A percentile compares a stretch with the other conserved stretches of the same genome.
These are phyloP conservation scores for Odobenus rosmarus DNA, from an alignment of 2,113 vertebrate species.

Conservation along the genomic window DNA sequence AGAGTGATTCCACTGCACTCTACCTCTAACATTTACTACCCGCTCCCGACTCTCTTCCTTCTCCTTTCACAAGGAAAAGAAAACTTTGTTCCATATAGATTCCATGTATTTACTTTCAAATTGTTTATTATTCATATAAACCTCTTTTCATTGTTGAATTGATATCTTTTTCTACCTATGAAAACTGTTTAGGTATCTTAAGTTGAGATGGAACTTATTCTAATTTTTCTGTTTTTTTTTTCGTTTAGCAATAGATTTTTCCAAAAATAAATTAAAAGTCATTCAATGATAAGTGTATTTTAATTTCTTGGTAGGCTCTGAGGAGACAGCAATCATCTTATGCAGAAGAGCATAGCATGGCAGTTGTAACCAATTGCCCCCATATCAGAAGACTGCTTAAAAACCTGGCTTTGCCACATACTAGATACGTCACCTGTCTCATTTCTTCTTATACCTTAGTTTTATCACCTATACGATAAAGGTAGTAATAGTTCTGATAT, in stretches of 20 bases:
- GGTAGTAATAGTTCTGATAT: background rate
- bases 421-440: background rate
- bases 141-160: slow-evolving; percentile 27
- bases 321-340: background rate
- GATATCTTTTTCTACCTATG: slow-evolving; percentile 26
- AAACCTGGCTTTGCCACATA: background rate
- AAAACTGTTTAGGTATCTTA: background rate
- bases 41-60: background rate
- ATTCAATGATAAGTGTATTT: background rate
- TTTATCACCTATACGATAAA: background rate
- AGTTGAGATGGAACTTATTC: background rate
- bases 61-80: background rate
- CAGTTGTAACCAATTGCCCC: background rate
- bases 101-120: background rate
- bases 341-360: background rate
- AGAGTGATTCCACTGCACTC: background rate
- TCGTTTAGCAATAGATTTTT: background rate
- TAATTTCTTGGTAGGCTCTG: background rate
- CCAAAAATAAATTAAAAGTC: background rate
- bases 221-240: slow-evolving; percentile 50
- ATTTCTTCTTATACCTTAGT: background rate
- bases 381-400: background rate
- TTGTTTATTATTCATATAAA: slow-evolving; percentile 2
- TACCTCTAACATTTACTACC: too few relatives aligned
- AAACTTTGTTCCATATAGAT: background rate